Conservation (phyloP, 2,797 vertebrate species). For the Eptatretus atami region DNA sequence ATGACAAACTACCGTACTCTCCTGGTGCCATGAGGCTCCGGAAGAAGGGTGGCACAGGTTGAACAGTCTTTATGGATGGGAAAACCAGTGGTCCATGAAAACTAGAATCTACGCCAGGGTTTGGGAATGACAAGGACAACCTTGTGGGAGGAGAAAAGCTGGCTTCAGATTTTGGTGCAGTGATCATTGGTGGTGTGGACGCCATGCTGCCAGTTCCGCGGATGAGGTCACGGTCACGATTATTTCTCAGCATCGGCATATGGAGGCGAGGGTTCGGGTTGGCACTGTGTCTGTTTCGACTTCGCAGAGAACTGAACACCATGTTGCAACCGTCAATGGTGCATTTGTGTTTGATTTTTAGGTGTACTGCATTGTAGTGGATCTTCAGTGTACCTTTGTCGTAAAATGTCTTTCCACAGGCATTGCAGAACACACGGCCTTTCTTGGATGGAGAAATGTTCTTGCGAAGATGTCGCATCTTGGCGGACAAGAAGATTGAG, state of each 20-base stretch:
- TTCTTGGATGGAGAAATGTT: slow-evolving; percentile 80
- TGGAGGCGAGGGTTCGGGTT: slow-evolving; percentile 89
- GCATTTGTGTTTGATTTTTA: slow-evolving; percentile 94
- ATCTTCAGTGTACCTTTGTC: slow-evolving; percentile 97
- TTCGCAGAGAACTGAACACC: slow-evolving; percentile 82
- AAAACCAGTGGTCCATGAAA: slow-evolving; percentile 74
- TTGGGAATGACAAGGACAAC: slow-evolving; percentile 3
- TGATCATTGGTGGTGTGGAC: slow-evolving; percentile 61
- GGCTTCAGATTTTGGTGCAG: slow-evolving; percentile 11
- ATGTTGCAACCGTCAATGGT: slow-evolving; percentile 75
- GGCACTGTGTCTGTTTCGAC: slow-evolving; percentile 82
- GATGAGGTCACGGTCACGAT: slow-evolving; percentile 89
- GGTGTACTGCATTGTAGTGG: slow-evolving; percentile 87
- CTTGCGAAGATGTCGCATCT: slow-evolving; percentile 30
- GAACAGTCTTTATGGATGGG: slow-evolving; percentile 77
- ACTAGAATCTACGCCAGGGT: slow-evolving; percentile 34
- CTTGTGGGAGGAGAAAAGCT: slow-evolving; percentile 54
- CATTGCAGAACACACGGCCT: slow-evolving; percentile 86
- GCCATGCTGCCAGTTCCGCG: slow-evolving; percentile 35
- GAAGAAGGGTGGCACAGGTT: slow-evolving; percentile 92
- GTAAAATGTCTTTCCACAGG: slow-evolving; percentile 92
- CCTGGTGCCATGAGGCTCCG: slow-evolving; percentile 63
- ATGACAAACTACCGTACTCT: slow-evolving; percentile 67
- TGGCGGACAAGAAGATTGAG: slow-evolving; percentile 17
- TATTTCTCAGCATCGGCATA: slow-evolving; percentile 97